Evolutionary conservation across 2,888 invertebrate species (phyloP).

Genomic region (Sussaba pulchella): DNA sequence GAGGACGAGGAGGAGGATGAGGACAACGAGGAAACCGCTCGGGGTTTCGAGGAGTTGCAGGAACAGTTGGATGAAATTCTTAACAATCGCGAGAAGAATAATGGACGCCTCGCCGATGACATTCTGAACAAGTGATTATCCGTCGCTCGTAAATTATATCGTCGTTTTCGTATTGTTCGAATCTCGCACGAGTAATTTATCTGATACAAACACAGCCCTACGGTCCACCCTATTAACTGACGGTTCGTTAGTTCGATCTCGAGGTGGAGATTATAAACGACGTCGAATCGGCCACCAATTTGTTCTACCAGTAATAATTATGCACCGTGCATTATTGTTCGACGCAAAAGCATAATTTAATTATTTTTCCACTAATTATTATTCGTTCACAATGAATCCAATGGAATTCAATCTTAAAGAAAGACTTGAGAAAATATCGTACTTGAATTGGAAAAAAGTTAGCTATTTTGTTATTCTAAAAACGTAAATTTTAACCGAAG

Average conservation of each 20-base stretch:
- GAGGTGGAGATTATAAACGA: slow-evolving; percentile 33
- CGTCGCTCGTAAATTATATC: slow-evolving; percentile 18
- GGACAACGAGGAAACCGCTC: slow-evolving; percentile 76
- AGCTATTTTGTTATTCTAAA: too few species aligned
- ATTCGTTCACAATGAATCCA: slow-evolving; percentile 11
- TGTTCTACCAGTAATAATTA: slow-evolving; percentile 30
- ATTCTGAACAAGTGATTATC: slow-evolving; percentile 80
- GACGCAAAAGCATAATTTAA: slow-evolving; percentile 36
- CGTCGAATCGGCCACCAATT: slow-evolving; percentile 1
- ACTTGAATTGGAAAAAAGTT: too few species aligned
- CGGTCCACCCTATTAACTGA: slow-evolving; percentile 8
- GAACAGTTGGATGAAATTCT: slow-evolving; percentile 83
- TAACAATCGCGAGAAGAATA: slow-evolving; percentile 79
- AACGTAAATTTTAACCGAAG: too few species aligned
- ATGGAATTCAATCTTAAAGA: slow-evolving; percentile 1
- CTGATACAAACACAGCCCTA: neutral
- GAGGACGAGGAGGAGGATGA: slow-evolving; percentile 74
- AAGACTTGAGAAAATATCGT: too few species aligned
- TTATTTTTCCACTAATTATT: slow-evolving; percentile 40
- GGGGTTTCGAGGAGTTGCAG: slow-evolving; percentile 79
- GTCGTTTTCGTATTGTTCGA: neutral
- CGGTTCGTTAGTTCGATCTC: slow-evolving; percentile 31
- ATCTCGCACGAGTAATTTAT: neutral
- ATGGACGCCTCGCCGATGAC: slow-evolving; percentile 83
- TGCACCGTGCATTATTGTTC: slow-evolving; percentile 43